Base-by-base conservation (phyloP, 2,888 invertebrate species). In the Tortrix viridana region DNA sequence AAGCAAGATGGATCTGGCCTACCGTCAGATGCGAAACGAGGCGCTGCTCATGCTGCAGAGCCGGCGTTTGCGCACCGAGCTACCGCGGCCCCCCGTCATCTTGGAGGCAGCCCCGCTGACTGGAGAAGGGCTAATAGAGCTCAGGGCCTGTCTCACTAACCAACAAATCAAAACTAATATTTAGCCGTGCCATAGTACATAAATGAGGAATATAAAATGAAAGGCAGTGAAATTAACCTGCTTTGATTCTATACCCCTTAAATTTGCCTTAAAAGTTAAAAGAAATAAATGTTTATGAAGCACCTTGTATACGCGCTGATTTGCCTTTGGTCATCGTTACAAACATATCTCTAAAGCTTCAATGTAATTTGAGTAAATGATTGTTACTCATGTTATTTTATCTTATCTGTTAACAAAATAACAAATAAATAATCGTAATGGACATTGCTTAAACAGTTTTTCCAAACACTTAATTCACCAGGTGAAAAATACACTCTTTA, bases 1-100 rank as follows among this genome's bases (percentile, higher is more conserved):
- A 9, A 94, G 95, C 14, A 97, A 97, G 89, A 97, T 96, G 96
- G 97, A 97, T 74, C 94, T 96, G 1, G 96, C 97, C 5, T 97
- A 97, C 83, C 92, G 96, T 12, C 97, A 97, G 79, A 97, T 97
- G 96, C 92, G 97, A 53, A 97, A 97, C 79, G 97, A 97, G 78
- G 96, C 97, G 0, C 84, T 97, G 23, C 88, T 97, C 1, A 97
- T 97, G 96, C 86, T 97, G 68, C 96, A 97, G 82, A 94, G 95
- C 84, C 92, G 93, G 6, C 93, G 96, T 48, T 88, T 97, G 20
- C 93, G 95, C 71, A 92, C 92, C 23, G 96, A 97, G 86, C 93
- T 96, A 12, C 86, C 87, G 1, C 96, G 95, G 74, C 92, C 94
- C 22, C 94, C 96, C 0, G 93, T 92, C 1, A 93, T 97, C 43